Percentiles rank a stretch among this genome's conserved stretches.
Evolutionary conservation across 2,888 invertebrate species (phyloP).

Genomic region (Epinotia bilunana): DNA sequence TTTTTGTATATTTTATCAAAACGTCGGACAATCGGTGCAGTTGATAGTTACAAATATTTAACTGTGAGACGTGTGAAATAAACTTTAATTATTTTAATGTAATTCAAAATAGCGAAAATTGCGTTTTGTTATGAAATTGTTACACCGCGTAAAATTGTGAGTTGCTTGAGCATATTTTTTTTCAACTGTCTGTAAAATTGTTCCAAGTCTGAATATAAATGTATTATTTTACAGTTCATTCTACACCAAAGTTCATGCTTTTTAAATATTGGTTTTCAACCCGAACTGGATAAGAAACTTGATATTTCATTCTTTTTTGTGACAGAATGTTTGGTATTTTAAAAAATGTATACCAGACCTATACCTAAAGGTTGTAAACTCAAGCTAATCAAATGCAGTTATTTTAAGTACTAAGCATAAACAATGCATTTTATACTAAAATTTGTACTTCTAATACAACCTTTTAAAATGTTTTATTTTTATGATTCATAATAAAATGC

Average conservation of each 20-base stretch:
- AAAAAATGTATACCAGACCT: neutral
- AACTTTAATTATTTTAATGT: neutral
- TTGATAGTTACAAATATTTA: neutral
- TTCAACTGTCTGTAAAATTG: neutral
- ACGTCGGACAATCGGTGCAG: neutral
- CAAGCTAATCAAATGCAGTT: neutral
- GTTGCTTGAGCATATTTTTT: neutral
- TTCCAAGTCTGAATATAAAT: neutral
- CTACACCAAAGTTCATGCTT: neutral
- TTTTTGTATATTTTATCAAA: neutral
- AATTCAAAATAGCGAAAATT: neutral
- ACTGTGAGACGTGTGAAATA: neutral
- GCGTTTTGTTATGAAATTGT: neutral
- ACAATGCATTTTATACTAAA: slow-evolving; percentile 12
- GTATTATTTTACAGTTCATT: neutral
- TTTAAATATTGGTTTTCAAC: neutral
- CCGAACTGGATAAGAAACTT: neutral
- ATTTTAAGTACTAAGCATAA: slow-evolving; percentile 6
- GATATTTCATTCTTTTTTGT: neutral
- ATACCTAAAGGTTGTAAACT: slow-evolving; percentile 2
- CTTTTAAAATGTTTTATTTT: slow-evolving; percentile 7
- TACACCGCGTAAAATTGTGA: neutral
- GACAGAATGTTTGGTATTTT: neutral
- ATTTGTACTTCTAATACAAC: neutral
- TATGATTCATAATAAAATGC: neutral